Base-by-base conservation (phyloP, 2,888 invertebrate species). In the Atherix ibis region DNA sequence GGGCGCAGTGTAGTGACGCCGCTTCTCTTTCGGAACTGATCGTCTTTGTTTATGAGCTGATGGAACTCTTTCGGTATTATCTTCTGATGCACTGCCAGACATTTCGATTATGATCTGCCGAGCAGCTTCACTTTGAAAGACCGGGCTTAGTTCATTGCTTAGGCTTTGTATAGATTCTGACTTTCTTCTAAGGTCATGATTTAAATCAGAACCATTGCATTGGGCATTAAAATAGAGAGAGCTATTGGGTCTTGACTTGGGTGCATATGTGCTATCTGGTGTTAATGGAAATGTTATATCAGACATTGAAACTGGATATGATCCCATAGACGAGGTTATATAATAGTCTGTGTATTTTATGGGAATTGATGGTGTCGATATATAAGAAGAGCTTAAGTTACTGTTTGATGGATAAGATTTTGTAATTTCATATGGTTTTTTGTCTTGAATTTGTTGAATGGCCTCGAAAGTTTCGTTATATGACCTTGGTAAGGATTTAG, bases 1-100 rank as follows among this genome's bases (percentile, higher is more conserved):
- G 1, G 77, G 78, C n/a, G 89, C 85, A 0, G 89, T 91, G 49
- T 87, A 78, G 55, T 89, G 87, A 36, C 87, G 66, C 35, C 87
- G 66, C 56, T 84, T 87, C 52, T 85, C 83, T 46, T 76, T 76
- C 2, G 85, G 85, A 24, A 84, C 73, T 36, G 74, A 71, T 33
- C 85, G 69, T 42, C 74, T 62, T 45, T 71, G 72, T 43, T 69
- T 58, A 9, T 71, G 69, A 1, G 70, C 66, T 22, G 67, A 65
- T 13, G 59, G 60, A 47, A 67, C 70, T 15, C 67, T 66, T 29
- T 60, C 60, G 9, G 41, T 44, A 39, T 49, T 48, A 46, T 60
- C 54, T 49, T 70, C 62, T 0, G 59, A 58, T 28, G 63, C 61
- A 28, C 60, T 59, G 33, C 64, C 64, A 25, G 62, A 56, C 72